Base-by-base conservation (phyloP, 2,888 invertebrate species). In the Augiades crinisus region DNA sequence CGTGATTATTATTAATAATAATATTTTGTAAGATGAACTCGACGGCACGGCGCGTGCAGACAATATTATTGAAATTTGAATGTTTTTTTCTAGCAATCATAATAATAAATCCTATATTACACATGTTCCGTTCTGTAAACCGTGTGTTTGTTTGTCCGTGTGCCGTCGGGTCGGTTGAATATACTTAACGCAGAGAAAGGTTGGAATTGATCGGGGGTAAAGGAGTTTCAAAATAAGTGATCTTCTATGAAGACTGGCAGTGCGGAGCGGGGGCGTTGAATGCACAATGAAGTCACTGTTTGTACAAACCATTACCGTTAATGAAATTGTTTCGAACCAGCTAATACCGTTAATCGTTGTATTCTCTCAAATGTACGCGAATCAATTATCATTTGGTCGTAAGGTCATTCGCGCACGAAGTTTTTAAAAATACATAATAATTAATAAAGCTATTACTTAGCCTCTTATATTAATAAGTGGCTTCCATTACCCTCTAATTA, bases 271-370 rank as follows among this genome's bases (percentile, higher is more conserved):
- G 57, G 62, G 64, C 68, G 72, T 71, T 70, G 33, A 31, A 74
- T 78, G 87, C 89, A 89, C 85, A 87, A 89, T 81, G 72, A 77
- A 83, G 83, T 89, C 87, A 83, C 85, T 85, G 75, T 81, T 73
- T 89, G 88, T 88, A 86, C 86, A 89, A 88, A 88, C 65, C 70
- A 74, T 72, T 65, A 30, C 10, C 27, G 10, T 49, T 27, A 17
- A 34, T 30, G 12, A 34, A 34, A 38, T 22, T 16, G 16, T 41
- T 41, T 31, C 3, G 12, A 40, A 33, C 12, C 22, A 30, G 13
- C 12, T 10, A 5, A 33, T 12, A 38, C 19, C 14, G 7, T 8
- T 8, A n/a, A 46, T 36, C 17, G 31, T 41, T 33, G 30, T 47
- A 38, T 38, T n/a, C 8, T 14, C 24, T 13, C 1, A 16, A 8